Evolutionary conservation across 2,113 vertebrate species (phyloP).

Genomic region (Halichoeres trimaculatus): DNA sequence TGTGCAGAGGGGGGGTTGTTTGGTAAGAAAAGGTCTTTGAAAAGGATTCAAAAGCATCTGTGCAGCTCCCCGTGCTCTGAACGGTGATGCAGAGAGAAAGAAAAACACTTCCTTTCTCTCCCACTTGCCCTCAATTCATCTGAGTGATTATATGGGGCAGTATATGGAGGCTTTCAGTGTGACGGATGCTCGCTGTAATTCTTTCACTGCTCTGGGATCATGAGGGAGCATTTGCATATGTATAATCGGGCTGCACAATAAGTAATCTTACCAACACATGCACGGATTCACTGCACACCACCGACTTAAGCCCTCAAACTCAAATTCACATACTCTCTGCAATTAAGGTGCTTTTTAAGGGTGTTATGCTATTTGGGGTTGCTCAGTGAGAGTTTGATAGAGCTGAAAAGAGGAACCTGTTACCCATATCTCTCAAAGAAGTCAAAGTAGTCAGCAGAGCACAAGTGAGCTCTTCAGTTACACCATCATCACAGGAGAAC

Average conservation of each 20-base stretch:
- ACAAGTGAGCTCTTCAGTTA: constrained; percentile 19
- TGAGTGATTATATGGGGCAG: constrained; percentile 75
- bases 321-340: constrained; percentile 57
- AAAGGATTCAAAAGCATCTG: constrained; percentile 68
- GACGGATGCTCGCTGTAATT: constrained; percentile 76
- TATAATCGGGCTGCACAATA: constrained; percentile 75
- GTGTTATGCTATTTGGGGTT: constrained; percentile 53
- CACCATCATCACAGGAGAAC: constrained; percentile 9
- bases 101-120: constrained; percentile 62
- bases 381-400: constrained; percentile 52
- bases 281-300: constrained; percentile 73
- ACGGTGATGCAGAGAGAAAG: constrained; percentile 40
- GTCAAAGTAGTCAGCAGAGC: constrained; percentile 37
- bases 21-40: constrained; percentile 65
- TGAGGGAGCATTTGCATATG: constrained; percentile 76
- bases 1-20: constrained; percentile 21
- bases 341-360: constrained; percentile 62
- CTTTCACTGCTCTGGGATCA: constrained; percentile 70
- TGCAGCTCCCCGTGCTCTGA: constrained; percentile 44
- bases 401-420: constrained; percentile 28
- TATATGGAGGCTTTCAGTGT: constrained; percentile 62
- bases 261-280: constrained; percentile 73
- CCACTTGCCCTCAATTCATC: constrained; percentile 76
- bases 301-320: constrained; percentile 74
- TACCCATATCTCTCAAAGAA: constrained; percentile 43